Evolutionary conservation across 2,113 vertebrate species (phyloP), one percentile per base, ranked within the genome.

Genomic region (Gorilla gorilla): DNA sequence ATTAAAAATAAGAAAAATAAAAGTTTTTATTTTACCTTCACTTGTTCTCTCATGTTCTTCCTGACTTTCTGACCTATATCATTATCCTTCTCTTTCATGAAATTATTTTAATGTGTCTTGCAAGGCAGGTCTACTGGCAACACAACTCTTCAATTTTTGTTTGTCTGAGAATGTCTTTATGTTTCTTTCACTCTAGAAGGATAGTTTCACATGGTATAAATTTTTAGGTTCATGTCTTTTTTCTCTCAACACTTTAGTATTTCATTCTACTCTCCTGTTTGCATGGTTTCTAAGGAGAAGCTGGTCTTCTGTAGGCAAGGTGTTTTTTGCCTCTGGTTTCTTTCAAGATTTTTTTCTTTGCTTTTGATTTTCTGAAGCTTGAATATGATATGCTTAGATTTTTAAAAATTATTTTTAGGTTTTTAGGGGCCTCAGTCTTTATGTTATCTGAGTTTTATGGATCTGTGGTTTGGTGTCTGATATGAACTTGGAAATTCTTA

Each of bases 301-400:
- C 75, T 95, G 52, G n/a, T n/a, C 79, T 88, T 81, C 25, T 17
- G 7, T 76, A 85, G 48, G 35, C 7, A 64, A 5, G 2, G 10
- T 84, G 66, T 68, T 43, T 89, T 89, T 86, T 48, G 8, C 6
- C 32, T 86, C 2, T 30, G 43, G 13, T 32, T 84, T 90, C n/a
- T 61, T 95, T 93, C 0, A 48, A 35, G 18, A 75, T 22, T 85
- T 66, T 48, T 96, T 80, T 61, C 25, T 92, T 52, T 43, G 32
- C 43, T n/a, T 95, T 94, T 90, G 45, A 92, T 76, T 76, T 91
- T 82, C 30, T 78, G 43, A 64, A 48, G 20, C 30, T 94, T 55
- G 23, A 92, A 12, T 40, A 50, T 82, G n/a, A 43, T 91, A 61
- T 88, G 50, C 2, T 13, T 64, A 86, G 27, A 50, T 73, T 27